These are phyloP conservation scores for Ptilonorhynchus violaceus DNA, from an alignment of 2,113 vertebrate species.

Conservation along the genomic window DNA sequence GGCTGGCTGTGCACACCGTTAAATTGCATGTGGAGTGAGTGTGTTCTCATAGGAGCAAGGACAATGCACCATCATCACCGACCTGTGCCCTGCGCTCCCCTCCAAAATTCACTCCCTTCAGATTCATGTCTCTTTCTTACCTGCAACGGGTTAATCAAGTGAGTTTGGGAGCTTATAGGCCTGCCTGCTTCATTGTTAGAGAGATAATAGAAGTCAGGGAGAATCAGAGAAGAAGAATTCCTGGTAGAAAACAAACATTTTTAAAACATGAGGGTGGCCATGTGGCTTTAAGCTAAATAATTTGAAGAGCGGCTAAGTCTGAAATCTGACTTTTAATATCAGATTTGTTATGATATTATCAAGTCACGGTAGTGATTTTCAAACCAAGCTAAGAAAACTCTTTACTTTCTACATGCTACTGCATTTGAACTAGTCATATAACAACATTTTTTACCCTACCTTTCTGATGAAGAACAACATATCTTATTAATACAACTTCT, in stretches of 20 bases:
- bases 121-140: neutral
- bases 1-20: neutral
- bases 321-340: neutral
- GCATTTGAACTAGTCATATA: neutral
- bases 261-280: neutral
- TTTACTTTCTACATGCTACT: neutral
- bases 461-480: neutral
- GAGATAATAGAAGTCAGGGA: neutral
- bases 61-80: neutral
- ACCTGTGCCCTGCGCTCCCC: rapidly evolving
- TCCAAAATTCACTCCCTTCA: neutral
- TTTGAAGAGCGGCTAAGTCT: neutral
- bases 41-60: neutral
- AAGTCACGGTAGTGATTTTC: neutral
- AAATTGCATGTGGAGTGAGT: neutral
- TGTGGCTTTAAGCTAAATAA: neutral
- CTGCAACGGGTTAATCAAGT: neutral
- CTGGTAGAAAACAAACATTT: neutral
- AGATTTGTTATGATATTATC: neutral
- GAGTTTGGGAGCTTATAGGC: neutral
- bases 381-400: neutral
- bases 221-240: neutral
- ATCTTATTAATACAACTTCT: neutral
- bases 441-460: neutral
- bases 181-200: neutral